Conservation (phyloP, 2,888 invertebrate species). For the Tridacna crocea region DNA sequence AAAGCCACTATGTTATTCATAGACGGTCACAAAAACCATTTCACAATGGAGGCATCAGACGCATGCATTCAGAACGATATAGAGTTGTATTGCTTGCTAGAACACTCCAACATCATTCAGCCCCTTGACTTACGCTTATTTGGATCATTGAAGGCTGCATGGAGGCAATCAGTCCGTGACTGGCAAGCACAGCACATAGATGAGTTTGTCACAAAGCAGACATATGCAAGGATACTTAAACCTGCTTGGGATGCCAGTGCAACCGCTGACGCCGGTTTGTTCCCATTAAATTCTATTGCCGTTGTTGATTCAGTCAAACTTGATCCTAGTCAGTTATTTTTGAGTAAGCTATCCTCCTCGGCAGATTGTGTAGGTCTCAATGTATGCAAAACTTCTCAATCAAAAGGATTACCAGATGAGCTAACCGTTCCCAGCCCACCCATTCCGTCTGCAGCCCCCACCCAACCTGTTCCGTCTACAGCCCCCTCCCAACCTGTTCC, state of each 20-base stretch:
- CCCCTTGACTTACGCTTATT: conserved; percentile 54
- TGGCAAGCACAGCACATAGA: conserved; percentile 40
- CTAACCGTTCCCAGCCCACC: too few species aligned
- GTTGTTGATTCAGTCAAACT: conserved; percentile 29
- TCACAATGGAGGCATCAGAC: too few species aligned
- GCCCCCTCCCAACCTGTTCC: too few species aligned
- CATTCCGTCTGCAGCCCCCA: too few species aligned
- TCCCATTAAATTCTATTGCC: conserved; percentile 10
- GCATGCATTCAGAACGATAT: too few species aligned
- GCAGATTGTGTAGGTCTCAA: background rate
- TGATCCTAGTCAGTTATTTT: conserved; percentile 30
- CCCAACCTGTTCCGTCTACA: too few species aligned
- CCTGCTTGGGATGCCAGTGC: conserved; percentile 41
- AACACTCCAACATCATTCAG: too few species aligned
- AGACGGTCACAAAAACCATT: too few species aligned
- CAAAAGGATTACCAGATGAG: too few species aligned
- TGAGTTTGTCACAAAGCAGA: conserved; percentile 42
- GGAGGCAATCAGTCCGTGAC: conserved; percentile 46
- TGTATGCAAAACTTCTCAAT: background rate
- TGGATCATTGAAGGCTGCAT: conserved; percentile 44
- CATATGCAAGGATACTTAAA: conserved; percentile 50
- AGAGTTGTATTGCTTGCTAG: too few species aligned
- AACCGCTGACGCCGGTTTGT: conserved; percentile 42
- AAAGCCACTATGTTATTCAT: too few species aligned
- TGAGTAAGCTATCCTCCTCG: too few species aligned